Base-by-base conservation (phyloP, 2,113 vertebrate genomes). In the Triplophysa tibetana region DNA sequence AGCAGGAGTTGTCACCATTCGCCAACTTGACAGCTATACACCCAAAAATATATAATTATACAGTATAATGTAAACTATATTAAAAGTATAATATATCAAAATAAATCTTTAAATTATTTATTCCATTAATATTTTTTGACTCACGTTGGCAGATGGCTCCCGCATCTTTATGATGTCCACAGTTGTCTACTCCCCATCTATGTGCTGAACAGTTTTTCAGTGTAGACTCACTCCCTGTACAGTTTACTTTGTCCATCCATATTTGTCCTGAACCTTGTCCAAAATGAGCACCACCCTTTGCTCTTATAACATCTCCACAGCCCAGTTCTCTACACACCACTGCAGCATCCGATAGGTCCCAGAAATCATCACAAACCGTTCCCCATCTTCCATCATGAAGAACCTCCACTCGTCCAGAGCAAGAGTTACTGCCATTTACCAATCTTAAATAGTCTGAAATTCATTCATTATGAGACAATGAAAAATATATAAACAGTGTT, bases 321-420 rank as follows among this genome's bases (percentile, higher is more conserved):
- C 7, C 52, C 52, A 56, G 17, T 8, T 56, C 17, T 56, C 17
- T 56, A 56, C 52, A 56, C 52, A 56, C 52, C 52, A 56, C 52
- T 56, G 52, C 52, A 56, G 52, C 52, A 19, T 77, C 63, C 23
- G 4, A 13, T 38, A 17, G 26, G 66, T 66, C 48, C 75, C 75
- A 77, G 14, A 0, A 2, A 66, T 66, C 2, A 66, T 17, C 29
- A 77, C 75, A 77, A 26, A 77, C 48, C 17, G 62, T 77, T 66
- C 26, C 26, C 75, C 75, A 77, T 26, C 16, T 17, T n/a, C 43
- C 26, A 4, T 41, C 8, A 23, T 7, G 8, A 45, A 43, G 29
- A 61, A 78, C 10, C 77, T 78, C 77, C 77, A 78, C n/a, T 70
- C 52, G 1, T 48, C 52, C 52, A 56, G 38, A 56, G 24, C 73